Conservation (phyloP, 2,797 vertebrate genomes). For the Cyprinodon diabolis region DNA sequence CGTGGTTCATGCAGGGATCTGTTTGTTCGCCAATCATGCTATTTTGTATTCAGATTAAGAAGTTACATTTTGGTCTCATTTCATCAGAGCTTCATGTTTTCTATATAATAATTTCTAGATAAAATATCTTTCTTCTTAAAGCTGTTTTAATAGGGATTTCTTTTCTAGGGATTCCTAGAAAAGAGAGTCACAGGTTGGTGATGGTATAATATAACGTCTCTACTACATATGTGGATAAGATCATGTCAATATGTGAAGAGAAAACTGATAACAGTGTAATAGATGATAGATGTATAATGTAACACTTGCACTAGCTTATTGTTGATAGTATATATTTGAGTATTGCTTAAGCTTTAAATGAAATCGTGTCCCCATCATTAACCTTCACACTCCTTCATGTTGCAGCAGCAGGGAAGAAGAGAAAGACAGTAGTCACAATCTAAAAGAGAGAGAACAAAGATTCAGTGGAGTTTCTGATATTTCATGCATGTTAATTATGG, state of each 20-base stretch:
- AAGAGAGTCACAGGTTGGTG: constrained; percentile 57
- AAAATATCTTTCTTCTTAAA: background rate
- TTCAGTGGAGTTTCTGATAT: constrained; percentile 30
- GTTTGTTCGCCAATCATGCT: no score
- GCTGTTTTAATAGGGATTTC: background rate
- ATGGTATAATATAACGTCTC: constrained; percentile 59
- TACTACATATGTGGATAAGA: constrained; percentile 26
- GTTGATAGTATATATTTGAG: constrained; percentile 66
- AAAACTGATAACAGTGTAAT: constrained; percentile 24
- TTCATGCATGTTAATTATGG: constrained; percentile 57
- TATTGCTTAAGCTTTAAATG: constrained; percentile 42
- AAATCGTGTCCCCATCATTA: constrained; percentile 64
- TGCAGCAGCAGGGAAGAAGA: constrained; percentile 39
- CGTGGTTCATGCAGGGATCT: no score
- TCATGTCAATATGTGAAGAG: constrained; percentile 48
- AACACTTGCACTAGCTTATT: constrained; percentile 61
- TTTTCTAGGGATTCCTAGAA: background rate
- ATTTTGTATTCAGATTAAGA: no score
- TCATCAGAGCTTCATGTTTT: no score
- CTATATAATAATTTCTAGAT: background rate
- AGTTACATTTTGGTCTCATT: no score
- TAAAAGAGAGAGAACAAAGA: constrained; percentile 43
- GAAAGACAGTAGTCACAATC: constrained; percentile 15
- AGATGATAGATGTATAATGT: constrained; percentile 48
- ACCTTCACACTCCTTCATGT: constrained; percentile 61